Conservation (phyloP, 2,888 invertebrate genomes). For the Lithophane socia region DNA sequence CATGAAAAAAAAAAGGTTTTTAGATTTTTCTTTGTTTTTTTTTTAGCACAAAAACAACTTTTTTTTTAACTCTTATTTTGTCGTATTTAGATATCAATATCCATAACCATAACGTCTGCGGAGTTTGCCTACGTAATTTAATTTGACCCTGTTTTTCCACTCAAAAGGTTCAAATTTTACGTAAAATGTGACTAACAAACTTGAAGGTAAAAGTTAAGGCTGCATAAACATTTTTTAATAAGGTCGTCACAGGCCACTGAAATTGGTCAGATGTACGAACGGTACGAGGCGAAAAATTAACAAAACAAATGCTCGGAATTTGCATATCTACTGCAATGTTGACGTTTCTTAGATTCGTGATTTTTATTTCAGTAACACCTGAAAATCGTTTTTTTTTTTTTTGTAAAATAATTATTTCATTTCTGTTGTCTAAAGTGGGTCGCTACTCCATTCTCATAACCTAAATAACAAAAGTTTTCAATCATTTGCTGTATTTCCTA, state of each 20-base stretch:
- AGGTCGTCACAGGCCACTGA: neutral
- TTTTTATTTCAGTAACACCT: too few species aligned
- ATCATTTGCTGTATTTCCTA: neutral
- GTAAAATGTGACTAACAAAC: neutral
- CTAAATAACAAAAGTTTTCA: neutral
- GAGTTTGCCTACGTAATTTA: too few species aligned
- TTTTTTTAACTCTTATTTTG: too few species aligned
- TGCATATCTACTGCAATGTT: neutral
- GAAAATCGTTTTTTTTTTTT: too few species aligned
- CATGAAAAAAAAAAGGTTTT: too few species aligned
- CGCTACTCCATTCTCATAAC: neutral
- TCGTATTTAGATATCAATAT: too few species aligned
- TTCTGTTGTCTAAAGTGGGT: too few species aligned
- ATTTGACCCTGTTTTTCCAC: too few species aligned
- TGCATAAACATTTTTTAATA: neutral
- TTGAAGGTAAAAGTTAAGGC: neutral
- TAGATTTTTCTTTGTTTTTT: too few species aligned
- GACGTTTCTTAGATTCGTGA: neutral
- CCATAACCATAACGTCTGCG: too few species aligned
- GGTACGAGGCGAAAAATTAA: neutral
- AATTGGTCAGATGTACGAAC: neutral
- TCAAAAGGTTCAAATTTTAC: neutral
- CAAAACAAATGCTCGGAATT: neutral
- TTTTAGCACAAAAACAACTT: too few species aligned
- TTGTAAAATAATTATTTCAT: too few species aligned